Conservation (phyloP, 2,888 invertebrate species). For the Xestia sexstrigata region DNA sequence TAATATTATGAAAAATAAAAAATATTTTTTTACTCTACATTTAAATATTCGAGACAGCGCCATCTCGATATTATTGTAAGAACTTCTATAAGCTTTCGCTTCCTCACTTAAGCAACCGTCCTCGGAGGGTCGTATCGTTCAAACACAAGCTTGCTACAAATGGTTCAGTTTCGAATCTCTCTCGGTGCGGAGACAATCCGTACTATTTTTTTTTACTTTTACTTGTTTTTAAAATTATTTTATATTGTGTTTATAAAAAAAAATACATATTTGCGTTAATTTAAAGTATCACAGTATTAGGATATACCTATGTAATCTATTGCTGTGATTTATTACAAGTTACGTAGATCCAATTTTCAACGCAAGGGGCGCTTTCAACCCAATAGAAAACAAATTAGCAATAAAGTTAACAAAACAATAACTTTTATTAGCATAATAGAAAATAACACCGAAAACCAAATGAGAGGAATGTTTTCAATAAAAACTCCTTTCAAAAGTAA, state of each 20-base stretch:
- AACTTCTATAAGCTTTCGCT: conserved; percentile 56
- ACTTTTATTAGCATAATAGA: conserved; percentile 22
- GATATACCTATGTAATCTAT: no score
- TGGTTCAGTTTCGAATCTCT: conserved; percentile 33
- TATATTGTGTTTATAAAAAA: not conserved
- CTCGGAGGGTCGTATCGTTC: conserved; percentile 57
- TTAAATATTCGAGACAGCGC: conserved; percentile 64
- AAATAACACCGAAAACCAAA: conserved; percentile 32
- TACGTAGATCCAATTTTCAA: conserved; percentile 20
- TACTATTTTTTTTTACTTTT: not conserved
- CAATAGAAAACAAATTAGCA: conserved; percentile 4
- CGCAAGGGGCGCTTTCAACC: conserved; percentile 39
- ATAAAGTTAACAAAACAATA: conserved; percentile 18
- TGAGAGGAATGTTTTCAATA: conserved; percentile 32
- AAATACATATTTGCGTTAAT: not conserved
- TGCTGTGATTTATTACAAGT: not conserved
- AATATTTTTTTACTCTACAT: not conserved
- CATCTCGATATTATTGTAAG: conserved; percentile 69
- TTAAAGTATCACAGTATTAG: not conserved
- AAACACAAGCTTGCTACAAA: conserved; percentile 52
- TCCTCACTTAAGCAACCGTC: conserved; percentile 67
- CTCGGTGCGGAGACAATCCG: conserved; percentile 7
- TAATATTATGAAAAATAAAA: not conserved
- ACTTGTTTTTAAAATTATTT: not conserved
- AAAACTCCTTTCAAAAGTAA: conserved; percentile 37